Evolutionary conservation across 23 tunicate genomes (phyloP).

Genomic region (Ascidia mentula): DNA sequence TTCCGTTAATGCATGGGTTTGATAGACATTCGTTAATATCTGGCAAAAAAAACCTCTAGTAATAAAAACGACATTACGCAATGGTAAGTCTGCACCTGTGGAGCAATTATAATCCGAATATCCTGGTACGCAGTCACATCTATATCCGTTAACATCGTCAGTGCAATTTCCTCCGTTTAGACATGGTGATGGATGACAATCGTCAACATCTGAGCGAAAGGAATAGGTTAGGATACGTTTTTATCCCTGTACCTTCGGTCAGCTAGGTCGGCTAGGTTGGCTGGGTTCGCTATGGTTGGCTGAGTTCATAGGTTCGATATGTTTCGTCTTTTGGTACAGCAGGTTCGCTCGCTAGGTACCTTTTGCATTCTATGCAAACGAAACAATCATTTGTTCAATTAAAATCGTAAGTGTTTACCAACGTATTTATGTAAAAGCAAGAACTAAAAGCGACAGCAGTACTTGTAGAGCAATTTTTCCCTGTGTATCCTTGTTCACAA

Average conservation of each 20-base stretch:
- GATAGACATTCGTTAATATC: conserved; percentile 75
- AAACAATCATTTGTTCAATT: no score
- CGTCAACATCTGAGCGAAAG: background rate
- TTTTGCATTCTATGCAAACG: no score
- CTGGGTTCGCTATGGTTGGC: no score
- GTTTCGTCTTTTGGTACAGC: no score
- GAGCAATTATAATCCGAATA: background rate
- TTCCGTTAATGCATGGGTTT: conserved; percentile 66
- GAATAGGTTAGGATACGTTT: no score
- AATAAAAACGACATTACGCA: no score
- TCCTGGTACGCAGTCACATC: background rate
- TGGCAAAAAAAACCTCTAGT: background rate
- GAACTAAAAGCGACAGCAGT: background rate
- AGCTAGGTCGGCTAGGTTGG: no score
- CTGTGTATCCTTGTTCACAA: background rate
- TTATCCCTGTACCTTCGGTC: no score
- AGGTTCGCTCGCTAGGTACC: no score
- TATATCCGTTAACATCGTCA: background rate
- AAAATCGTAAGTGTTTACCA: no score
- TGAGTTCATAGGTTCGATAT: no score
- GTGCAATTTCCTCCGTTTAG: background rate
- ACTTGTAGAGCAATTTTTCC: background rate
- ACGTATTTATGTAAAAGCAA: background rate
- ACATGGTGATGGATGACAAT: background rate
- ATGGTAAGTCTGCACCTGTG: background rate